These are phyloP conservation scores for Tenthredo notha DNA, from an alignment of 2,888 invertebrate genomes.

Conservation along the genomic window DNA sequence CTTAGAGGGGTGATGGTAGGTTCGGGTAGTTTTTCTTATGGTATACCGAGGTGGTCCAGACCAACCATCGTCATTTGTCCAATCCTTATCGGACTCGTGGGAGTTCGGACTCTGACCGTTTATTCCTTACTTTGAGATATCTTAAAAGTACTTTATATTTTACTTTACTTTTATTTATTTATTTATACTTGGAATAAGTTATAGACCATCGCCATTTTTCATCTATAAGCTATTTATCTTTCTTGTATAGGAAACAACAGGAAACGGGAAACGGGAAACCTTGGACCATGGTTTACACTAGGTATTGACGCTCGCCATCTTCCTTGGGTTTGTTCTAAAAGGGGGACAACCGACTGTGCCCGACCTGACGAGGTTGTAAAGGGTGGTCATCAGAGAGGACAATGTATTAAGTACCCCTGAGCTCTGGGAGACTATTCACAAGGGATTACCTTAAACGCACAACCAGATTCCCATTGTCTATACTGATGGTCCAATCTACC, in stretches of 20 bases:
- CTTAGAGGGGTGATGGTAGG: constrained; percentile 75
- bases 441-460: constrained; percentile 76
- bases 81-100: constrained; percentile 76
- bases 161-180: too few species aligned
- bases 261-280: not conserved
- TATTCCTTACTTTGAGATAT: not conserved
- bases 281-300: constrained; percentile 67
- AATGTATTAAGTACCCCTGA: constrained; percentile 74
- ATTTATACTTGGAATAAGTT: too few species aligned
- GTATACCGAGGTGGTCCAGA: not conserved
- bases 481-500: constrained; percentile 74
- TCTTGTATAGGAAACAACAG: too few species aligned
- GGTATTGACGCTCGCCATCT: constrained; percentile 75
- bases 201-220: not conserved
- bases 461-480: constrained; percentile 75
- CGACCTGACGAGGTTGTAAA: constrained; percentile 71
- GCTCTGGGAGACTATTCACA: constrained; percentile 74
- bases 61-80: constrained; percentile 77
- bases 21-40: constrained; percentile 69
- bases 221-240: not conserved
- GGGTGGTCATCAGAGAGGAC: constrained; percentile 72
- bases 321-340: constrained; percentile 56
- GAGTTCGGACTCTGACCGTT: constrained; percentile 58
- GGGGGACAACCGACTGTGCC: constrained; percentile 49
- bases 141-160: not conserved